Conservation (phyloP, 2,113 vertebrate species). For the Daphoenositta chrysoptera region DNA sequence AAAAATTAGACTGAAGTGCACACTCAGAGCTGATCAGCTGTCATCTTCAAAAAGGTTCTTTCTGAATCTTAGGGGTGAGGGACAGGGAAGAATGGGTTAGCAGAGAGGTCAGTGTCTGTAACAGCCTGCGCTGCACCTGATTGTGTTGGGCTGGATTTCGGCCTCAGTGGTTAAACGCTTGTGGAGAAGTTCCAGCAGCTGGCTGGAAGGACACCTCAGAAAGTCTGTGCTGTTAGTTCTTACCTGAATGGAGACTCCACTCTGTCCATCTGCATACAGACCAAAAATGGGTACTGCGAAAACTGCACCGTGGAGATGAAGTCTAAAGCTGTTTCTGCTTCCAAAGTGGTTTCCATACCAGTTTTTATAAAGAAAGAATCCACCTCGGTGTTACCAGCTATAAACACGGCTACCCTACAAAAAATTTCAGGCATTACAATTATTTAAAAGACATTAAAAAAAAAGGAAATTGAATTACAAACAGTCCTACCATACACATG, state of each 20-base stretch:
- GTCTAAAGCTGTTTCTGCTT: constrained; percentile 83
- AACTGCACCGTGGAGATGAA: constrained; percentile 96
- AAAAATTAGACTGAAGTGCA: neutral
- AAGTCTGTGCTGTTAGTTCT: neutral
- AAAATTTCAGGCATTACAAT: neutral
- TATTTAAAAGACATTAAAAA: neutral
- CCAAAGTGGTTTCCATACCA: constrained; percentile 84
- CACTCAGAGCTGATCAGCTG: neutral
- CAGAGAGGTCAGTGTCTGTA: neutral
- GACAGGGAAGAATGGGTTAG: neutral
- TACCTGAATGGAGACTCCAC: constrained; percentile 86
- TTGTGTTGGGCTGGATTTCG: neutral
- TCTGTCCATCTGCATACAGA: constrained; percentile 97
- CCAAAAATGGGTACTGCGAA: constrained; percentile 94
- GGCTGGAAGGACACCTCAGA: neutral
- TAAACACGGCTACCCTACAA: constrained; percentile 79
- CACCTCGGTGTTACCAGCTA: constrained; percentile 82
- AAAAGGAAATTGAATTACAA: neutral
- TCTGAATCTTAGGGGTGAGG: neutral
- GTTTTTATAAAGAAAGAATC: constrained; percentile 86
- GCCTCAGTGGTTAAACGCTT: neutral
- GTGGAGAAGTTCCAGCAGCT: neutral
- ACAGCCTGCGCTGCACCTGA: neutral
- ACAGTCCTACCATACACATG: neutral
- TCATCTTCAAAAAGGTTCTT: neutral